Base-by-base conservation (phyloP, 2,113 vertebrate genomes). In the Chunga burmeisteri region DNA sequence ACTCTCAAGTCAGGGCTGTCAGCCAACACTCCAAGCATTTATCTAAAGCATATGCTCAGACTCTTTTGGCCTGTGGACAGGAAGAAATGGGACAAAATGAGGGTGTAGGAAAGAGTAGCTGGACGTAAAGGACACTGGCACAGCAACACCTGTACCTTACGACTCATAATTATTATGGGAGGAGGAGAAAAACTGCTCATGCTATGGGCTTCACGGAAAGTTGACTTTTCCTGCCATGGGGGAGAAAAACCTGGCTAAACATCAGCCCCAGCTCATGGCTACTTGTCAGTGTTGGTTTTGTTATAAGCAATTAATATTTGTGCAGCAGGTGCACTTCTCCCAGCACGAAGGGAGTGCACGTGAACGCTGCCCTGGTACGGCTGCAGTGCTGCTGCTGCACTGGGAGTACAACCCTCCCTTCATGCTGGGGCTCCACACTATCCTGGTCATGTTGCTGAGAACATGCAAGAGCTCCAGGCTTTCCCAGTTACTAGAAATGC, bases 11-110 rank as follows among this genome's bases (percentile, higher is more conserved):
- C 66, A 79, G 87, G 93, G 93, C 86, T 85, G 86, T 36, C 87
- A 90, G 96, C 95, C 94, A 96, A 52, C 2, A 3, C 74, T 34
- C 58, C 58, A 38, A 88, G 92, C 78, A 72, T 88, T 91, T 61
- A 72, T 62, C 90, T 65, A 56, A 47, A 84, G 50, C 49, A 55
- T 30, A 16, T 2, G 47, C 61, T 84, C 66, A 79, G 59, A 20
- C 25, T 53, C 88, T 68, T 55, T 5, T 78, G 66, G 86, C 70
- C 86, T n/a, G 32, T 11, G 21, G 49, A 73, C 38, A 66, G 42
- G 38, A 93, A 62, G 49, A 85, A 91, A 87, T 21, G 53, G 77
- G 88, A 87, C 70, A 82, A 91, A 85, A 58, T 13, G 49, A 90
- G 26, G 56, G 47, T 25, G 38, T 25, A 88, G 63, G n/a, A 58